Percentiles rank a stretch among this genome's conserved stretches.
Evolutionary conservation across 2,113 vertebrate genomes (phyloP).

Genomic region (Anguilla japonica): DNA sequence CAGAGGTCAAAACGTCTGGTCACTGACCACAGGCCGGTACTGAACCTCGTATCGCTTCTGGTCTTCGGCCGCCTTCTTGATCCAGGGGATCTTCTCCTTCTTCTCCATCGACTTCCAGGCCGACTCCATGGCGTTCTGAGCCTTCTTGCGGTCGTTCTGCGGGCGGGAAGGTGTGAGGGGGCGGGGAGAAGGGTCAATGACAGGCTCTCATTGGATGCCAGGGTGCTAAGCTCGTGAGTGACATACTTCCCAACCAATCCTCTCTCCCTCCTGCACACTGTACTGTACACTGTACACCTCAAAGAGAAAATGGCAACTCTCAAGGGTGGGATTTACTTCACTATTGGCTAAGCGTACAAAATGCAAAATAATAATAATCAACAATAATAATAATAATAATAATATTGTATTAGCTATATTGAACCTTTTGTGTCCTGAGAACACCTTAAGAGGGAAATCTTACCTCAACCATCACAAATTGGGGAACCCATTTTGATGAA

Average conservation of each 20-base stretch:
- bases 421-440: too few relatives aligned
- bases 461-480: background rate
- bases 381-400: too few relatives aligned
- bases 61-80: conserved; percentile 79
- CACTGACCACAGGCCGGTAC: conserved; percentile 65
- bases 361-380: background rate
- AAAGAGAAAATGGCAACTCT: too few relatives aligned
- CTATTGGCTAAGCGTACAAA: background rate
- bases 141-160: conserved; percentile 74
- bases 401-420: too few relatives aligned
- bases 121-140: conserved; percentile 67
- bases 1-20: conserved; percentile 57
- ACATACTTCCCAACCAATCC: background rate
- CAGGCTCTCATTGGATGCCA: background rate
- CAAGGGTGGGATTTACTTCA: too few relatives aligned
- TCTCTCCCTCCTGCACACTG: background rate
- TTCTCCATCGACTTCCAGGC: conserved; percentile 79
- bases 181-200: background rate
- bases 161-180: background rate
- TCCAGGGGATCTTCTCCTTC: conserved; percentile 80
- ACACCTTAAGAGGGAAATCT: background rate
- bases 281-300: too few relatives aligned
- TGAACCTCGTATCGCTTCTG: conserved; percentile 80
- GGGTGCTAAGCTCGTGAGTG: background rate
- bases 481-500: background rate